Evolutionary conservation across 2,113 vertebrate species (phyloP), one percentile per base, ranked within the genome.

Genomic region (Mionectes macconnelli): DNA sequence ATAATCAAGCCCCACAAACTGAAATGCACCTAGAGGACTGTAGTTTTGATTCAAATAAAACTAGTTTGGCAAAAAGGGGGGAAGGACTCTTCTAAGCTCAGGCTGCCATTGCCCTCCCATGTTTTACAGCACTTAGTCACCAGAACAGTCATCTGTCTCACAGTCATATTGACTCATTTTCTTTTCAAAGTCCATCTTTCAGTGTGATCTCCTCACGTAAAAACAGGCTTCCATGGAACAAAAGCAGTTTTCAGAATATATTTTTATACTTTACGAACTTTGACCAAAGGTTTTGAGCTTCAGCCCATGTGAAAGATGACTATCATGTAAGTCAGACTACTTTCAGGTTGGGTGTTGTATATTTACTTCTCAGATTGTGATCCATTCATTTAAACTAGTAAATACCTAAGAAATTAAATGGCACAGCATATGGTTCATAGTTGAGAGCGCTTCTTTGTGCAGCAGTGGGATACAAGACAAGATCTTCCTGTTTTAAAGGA

Each of bases 351-450:
- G 49, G 28, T 28, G 11, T 67, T 74, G 40, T 66, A 77, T n/a
- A 53, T 88, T 53, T 70, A 28, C 12, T 70, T 82, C 55, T 67
- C 22, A 63, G 55, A 52, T 66, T 44, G n/a, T 62, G 24, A 37
- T 74, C 27, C 42, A 16, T 70, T 64, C 72, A n/a, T 62, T 86
- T 62, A 28, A 77, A 62, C 37, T 10, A 74, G 16, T 15, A 55
- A 56, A 44, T 62, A 10, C 20, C 45, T 35, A 53, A 82, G 47
- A 85, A 62, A 90, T 85, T 53, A 66, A 88, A 82, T 11, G 7
- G 28, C 24, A 67, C 14, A 44, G 8, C 0, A 0, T 22, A 35
- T 9, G 15, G 24, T 67, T 24, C 27, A 27, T 12, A 50, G 25
- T 12, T 64, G 68, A 59, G 39, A 91, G 33, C 4, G 69, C n/a